Conservation (phyloP, 2,888 invertebrate genomes). For the Mythimna lalbum region DNA sequence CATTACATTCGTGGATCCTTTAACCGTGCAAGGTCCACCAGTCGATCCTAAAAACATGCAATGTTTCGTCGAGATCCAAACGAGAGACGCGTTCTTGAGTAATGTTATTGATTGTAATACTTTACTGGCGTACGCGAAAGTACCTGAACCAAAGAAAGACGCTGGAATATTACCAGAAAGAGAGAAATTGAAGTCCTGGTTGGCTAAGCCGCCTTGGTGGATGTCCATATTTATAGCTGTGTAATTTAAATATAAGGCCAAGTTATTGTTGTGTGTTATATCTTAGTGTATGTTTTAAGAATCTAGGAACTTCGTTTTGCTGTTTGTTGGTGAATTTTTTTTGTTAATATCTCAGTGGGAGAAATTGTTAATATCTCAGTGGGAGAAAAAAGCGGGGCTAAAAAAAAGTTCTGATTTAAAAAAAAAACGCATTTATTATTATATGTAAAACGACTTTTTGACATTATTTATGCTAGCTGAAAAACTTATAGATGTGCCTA, state of each 20-base stretch:
- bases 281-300: neutral
- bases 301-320: neutral
- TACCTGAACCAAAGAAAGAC: slow-evolving; percentile 77
- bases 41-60: slow-evolving; percentile 73
- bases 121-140: slow-evolving; percentile 78
- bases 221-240: slow-evolving; percentile 82
- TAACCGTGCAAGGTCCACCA: slow-evolving; percentile 76
- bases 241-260: slow-evolving; percentile 54
- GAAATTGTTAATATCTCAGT: no score
- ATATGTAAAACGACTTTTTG: no score
- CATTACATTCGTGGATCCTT: slow-evolving; percentile 75
- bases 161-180: slow-evolving; percentile 74
- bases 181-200: slow-evolving; percentile 78
- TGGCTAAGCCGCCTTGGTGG: slow-evolving; percentile 87
- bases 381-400: no score
- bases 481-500: no score
- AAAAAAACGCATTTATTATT: no score
- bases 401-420: no score
- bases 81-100: slow-evolving; percentile 70
- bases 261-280: slow-evolving; percentile 11
- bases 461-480: no score
- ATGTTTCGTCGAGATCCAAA: slow-evolving; percentile 81
- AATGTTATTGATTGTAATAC: slow-evolving; percentile 78
- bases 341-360: no score
- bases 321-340: no score